phyloP scores from a whole-genome alignment of 2,113 vertebrate species.

The Nycticebus coucang region DNA sequence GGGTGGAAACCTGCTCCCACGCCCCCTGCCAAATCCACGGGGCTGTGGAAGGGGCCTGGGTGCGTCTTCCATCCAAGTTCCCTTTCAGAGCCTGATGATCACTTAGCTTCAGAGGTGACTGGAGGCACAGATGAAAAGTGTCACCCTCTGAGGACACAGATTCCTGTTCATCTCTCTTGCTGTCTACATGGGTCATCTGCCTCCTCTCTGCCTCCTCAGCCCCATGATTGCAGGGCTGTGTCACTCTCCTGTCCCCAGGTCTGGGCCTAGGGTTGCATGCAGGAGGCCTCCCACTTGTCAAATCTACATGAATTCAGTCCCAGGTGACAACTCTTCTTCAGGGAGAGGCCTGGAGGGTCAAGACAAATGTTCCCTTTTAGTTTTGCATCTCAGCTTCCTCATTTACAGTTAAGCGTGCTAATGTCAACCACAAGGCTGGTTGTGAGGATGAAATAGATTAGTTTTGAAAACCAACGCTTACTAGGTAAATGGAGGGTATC shows the following conservation, averaged over 20 bases:
- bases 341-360: neutral
- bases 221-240: accelerated
- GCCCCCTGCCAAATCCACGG: neutral
- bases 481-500: neutral
- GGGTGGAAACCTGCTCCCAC: neutral
- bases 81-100: neutral
- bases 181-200: neutral
- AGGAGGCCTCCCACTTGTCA: neutral
- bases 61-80: neutral
- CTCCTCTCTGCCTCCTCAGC: neutral
- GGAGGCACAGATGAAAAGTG: neutral
- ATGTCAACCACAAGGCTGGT: neutral
- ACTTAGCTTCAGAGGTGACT: neutral
- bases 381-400: neutral
- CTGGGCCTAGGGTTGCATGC: no score
- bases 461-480: neutral
- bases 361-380: neutral
- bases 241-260: neutral
- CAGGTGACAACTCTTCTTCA: neutral
- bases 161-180: neutral
- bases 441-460: neutral
- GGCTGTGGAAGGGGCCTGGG: neutral
- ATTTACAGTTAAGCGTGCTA: neutral
- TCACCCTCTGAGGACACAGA: neutral
- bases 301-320: neutral